phyloP scores from a whole-genome alignment of 2,113 vertebrate genomes.

The Scomber japonicus region DNA sequence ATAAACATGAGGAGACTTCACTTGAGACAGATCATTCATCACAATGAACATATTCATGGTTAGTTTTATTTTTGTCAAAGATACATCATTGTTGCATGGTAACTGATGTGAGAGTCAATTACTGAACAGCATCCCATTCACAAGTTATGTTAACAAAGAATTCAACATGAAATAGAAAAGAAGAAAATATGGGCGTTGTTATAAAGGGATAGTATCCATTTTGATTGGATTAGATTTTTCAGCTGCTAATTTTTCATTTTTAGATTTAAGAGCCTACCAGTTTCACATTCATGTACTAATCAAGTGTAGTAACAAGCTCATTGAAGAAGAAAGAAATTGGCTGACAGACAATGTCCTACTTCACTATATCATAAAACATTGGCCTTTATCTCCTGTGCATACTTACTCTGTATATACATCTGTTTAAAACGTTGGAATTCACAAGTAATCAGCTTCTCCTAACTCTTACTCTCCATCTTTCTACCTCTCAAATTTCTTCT shows the following conservation, averaged over 20 bases:
- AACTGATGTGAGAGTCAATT: conserved; percentile 11
- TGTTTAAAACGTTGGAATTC: neutral
- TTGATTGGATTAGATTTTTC: neutral
- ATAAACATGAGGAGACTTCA: conserved; percentile 10
- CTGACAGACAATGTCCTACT: no score
- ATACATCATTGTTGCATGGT: conserved; percentile 19
- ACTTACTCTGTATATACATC: no score
- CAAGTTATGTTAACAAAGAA: conserved; percentile 1
- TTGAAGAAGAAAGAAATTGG: neutral
- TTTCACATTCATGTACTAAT: neutral
- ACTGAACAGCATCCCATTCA: neutral
- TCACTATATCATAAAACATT: no score
- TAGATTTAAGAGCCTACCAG: no score
- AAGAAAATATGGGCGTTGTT: conserved; percentile 1
- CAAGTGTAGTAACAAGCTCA: neutral
- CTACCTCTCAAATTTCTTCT: neutral
- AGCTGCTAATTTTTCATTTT: no score
- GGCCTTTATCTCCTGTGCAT: no score
- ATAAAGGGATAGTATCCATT: neutral
- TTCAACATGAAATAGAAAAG: neutral
- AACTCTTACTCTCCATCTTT: conserved; percentile 17
- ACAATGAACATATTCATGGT: conserved; percentile 15
- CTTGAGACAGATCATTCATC: conserved; percentile 19
- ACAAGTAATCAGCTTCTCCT: neutral
- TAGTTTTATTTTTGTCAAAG: conserved; percentile 29